phyloP scores from a whole-genome alignment of 2,797 vertebrate species.

The Pseudopleuronectes americanus region DNA sequence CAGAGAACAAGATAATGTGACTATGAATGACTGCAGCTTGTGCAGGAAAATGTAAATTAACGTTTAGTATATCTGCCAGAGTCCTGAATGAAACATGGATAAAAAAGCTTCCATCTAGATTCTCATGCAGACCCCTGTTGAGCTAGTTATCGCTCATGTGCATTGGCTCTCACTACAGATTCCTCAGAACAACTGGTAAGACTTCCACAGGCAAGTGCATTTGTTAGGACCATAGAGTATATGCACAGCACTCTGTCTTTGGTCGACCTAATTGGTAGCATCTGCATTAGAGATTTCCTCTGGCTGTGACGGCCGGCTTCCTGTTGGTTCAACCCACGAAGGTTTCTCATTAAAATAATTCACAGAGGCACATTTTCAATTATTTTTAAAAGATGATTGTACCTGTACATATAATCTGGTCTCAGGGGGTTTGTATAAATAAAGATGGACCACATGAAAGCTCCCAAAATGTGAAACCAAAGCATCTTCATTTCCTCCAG shows the following conservation, averaged over 20 bases:
- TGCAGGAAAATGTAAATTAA: not conserved
- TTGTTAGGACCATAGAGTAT: not conserved
- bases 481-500: too few relatives aligned
- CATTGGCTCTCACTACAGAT: not conserved
- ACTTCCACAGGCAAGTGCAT: not conserved
- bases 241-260: not conserved
- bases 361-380: slow-evolving; percentile 1
- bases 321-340: slow-evolving; percentile 19
- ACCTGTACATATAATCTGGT: not conserved
- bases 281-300: slow-evolving; percentile 22
- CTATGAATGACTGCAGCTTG: not conserved
- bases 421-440: too few relatives aligned
- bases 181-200: not conserved
- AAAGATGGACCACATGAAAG: too few relatives aligned
- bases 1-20: slow-evolving; percentile 5
- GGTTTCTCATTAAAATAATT: slow-evolving; percentile 18
- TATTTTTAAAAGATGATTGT: not conserved
- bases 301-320: slow-evolving; percentile 30
- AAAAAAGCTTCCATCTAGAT: not conserved
- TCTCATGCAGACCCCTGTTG: not conserved
- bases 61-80: not conserved
- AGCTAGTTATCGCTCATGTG: not conserved
- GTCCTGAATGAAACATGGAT: not conserved
- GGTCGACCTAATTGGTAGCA: not conserved
- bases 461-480: too few relatives aligned